Conservation (phyloP, 2,888 invertebrate genomes). For the Dermolepida albohirtum region DNA sequence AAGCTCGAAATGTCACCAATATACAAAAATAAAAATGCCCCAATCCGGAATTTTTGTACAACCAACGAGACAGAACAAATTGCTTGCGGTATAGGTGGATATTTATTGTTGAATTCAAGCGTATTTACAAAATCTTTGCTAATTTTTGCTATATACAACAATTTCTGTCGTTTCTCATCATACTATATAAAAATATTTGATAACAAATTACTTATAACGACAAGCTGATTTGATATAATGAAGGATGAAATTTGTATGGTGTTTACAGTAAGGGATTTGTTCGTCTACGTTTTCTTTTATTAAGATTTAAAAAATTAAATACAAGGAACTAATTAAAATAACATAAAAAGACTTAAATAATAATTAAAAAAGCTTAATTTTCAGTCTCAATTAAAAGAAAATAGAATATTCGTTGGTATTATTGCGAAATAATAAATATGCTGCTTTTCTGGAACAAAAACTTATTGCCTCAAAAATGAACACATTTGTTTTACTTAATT, state of each 20-base stretch:
- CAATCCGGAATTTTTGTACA: no score
- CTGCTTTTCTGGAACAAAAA: slow-evolving; percentile 28
- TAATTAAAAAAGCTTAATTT: slow-evolving; percentile 24
- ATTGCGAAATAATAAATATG: slow-evolving; percentile 35
- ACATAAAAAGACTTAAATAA: slow-evolving; percentile 30
- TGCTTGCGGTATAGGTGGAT: no score
- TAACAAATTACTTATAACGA: slow-evolving; percentile 14
- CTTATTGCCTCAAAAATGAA: slow-evolving; percentile 38
- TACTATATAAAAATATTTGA: slow-evolving; percentile 9
- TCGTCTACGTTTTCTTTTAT: no score
- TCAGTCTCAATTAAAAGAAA: slow-evolving; percentile 41
- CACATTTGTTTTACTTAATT: slow-evolving; percentile 17
- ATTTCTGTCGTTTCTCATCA: slow-evolving; percentile 23
- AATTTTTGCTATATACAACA: background rate
- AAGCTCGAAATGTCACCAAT: no score
- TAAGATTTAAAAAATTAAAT: slow-evolving; percentile 7
- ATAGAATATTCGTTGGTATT: slow-evolving; percentile 15
- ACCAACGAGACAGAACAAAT: no score
- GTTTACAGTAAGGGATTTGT: no score
- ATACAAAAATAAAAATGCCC: no score
- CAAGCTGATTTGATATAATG: no score
- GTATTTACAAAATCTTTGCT: no score
- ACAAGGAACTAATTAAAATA: slow-evolving; percentile 24
- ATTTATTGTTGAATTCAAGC: no score
- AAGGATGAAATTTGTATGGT: no score